Base-by-base conservation (phyloP, 1,140 invertebrate species). In the Gonatopus flavifemur region DNA sequence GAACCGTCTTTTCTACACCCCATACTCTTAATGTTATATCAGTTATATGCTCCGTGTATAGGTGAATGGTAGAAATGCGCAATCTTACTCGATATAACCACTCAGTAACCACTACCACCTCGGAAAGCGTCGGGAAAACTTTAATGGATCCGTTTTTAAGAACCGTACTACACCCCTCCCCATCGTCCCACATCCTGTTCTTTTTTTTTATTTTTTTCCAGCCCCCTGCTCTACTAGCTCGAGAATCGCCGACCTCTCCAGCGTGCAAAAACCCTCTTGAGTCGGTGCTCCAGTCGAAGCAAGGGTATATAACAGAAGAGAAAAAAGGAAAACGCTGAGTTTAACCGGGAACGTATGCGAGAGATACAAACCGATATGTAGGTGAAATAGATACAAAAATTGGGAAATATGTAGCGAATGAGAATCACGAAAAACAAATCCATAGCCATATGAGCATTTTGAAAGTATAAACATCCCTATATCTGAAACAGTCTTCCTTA, bases 81-180 rank as follows among this genome's bases (percentile, higher is more conserved):
- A 61, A 62, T 62, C 47, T 54, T 47, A 41, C 52, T 43, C 28
- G 47, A 18, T 45, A 46, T n/a, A n/a, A 48, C 35, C 21, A 10
- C 18, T 43, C 47, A 52, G 56, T 40, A 62, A 50, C 55, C 46
- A 61, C 51, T 43, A 51, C 53, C 52, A 55, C 46, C 55, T 50
- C 42, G 51, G 56, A 62, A 66, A 58, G 53, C 56, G 45, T 39
- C 64, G 50, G 57, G 64, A 64, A 66, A 69, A 69, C 66, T 66
- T 67, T 67, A 70, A 69, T 68, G 65, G 67, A 66, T 67, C 59
- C 55, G 59, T 67, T 64, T 68, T 69, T 65, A 70, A 69, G 60
- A 59, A 55, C 55, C 39, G 43, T 19, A 30, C 39, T n/a, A 42
- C 45, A 21, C 19, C 20, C 47, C 28, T 22, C 55, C 20, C 19